These are phyloP conservation scores for Telmatochromis brichardi DNA, from an alignment of 2,113 vertebrate species.

Conservation along the genomic window DNA sequence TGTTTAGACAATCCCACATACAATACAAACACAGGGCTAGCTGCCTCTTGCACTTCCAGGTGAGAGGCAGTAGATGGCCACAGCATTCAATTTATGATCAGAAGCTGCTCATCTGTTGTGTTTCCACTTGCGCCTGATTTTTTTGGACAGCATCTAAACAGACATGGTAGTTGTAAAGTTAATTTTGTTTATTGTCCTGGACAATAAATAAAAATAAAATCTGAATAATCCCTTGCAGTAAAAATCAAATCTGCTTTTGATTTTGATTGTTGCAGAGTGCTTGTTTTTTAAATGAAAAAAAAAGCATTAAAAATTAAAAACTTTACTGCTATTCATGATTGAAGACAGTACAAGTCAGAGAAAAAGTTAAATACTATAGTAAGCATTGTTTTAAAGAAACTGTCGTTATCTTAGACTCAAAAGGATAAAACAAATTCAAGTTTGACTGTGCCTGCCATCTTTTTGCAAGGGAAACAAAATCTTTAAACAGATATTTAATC, in stretches of 20 bases:
- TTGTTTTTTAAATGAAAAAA: not conserved
- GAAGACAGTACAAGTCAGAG: not conserved
- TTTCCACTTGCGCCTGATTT: not conserved
- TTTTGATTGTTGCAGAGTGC: not conserved
- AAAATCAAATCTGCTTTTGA: not conserved
- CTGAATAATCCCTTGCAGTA: not conserved
- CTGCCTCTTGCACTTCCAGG: not conserved
- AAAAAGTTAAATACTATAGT: not conserved
- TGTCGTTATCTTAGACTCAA: not conserved
- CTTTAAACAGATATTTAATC: not conserved
- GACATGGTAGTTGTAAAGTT: not conserved
- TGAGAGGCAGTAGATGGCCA: slow-evolving; percentile 7
- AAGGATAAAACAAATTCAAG: not conserved
- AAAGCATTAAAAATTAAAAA: not conserved
- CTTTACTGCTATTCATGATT: not conserved
- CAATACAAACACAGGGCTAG: not conserved
- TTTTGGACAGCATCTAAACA: not conserved
- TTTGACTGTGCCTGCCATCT: not conserved
- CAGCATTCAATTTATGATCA: not conserved
- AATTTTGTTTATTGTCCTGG: not conserved
- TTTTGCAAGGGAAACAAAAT: not conserved
- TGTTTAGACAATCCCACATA: not conserved
- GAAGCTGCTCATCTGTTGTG: not conserved
- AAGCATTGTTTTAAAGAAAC: not conserved
- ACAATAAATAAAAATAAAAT: not conserved